Evolutionary conservation across 2,113 vertebrate species (phyloP).

Genomic region (Edolisoma coerulescens): DNA sequence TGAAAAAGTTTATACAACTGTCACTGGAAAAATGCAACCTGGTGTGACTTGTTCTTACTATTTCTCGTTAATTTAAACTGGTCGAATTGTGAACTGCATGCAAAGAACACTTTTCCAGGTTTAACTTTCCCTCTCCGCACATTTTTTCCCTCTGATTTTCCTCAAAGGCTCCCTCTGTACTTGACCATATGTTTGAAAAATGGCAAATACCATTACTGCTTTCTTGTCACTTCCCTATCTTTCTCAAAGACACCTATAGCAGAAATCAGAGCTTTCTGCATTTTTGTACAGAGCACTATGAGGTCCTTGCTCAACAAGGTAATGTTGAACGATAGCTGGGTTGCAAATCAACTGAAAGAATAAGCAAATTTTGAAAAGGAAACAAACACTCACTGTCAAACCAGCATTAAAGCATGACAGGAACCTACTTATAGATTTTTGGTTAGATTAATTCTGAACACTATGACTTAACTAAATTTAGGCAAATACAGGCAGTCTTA

Average conservation of each 20-base stretch:
- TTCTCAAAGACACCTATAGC: not conserved
- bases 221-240: not conserved
- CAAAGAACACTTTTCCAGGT: not conserved
- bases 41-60: not conserved
- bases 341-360: not conserved
- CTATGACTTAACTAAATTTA: not conserved
- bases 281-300: not conserved
- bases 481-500: not conserved
- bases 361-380: not conserved
- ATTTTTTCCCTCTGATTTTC: not conserved
- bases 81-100: not conserved
- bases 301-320: not conserved
- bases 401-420: not conserved
- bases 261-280: not conserved
- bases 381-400: not conserved
- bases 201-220: not conserved
- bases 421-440: not conserved
- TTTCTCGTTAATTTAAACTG: not conserved
- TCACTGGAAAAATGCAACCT: not conserved
- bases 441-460: not conserved
- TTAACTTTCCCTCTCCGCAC: not conserved
- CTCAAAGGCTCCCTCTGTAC: not conserved
- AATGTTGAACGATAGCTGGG: not conserved
- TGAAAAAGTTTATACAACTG: not conserved
- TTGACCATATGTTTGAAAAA: not conserved